Evolutionary conservation across 37 sponge, comb jelly and placozoan genomes (phyloP).

Genomic region (Axinella damicornis): DNA sequence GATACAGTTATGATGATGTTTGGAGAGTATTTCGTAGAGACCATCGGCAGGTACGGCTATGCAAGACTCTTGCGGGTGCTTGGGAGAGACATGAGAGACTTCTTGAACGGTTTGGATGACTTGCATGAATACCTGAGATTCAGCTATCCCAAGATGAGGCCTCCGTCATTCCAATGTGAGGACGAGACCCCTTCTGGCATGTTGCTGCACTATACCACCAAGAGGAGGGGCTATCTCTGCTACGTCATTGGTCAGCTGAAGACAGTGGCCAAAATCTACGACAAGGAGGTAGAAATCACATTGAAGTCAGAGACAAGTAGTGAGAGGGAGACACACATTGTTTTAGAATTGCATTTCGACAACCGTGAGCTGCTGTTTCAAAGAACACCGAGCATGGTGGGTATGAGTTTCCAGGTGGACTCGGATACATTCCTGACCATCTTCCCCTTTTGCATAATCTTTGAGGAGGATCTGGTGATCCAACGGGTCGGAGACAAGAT

Average conservation of each 20-base stretch:
- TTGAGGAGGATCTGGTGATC: conserved; percentile 43
- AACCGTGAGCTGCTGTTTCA: conserved; percentile 30
- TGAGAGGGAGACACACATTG: conserved; percentile 30
- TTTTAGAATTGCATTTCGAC: conserved; percentile 58
- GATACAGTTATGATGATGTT: conserved; percentile 59
- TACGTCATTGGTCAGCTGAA: conserved; percentile 74
- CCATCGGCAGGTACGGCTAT: conserved; percentile 70
- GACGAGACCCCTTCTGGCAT: conserved; percentile 55
- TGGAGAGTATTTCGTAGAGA: conserved; percentile 67
- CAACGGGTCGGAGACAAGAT: conserved; percentile 36
- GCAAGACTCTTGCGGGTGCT: conserved; percentile 68
- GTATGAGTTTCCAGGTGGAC: neutral
- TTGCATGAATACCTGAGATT: conserved; percentile 73
- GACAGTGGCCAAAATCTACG: conserved; percentile 57
- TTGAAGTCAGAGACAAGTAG: conserved; percentile 11
- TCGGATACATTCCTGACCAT: conserved; percentile 40
- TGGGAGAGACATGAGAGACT: conserved; percentile 69
- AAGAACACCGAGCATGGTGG: neutral
- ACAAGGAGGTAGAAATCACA: conserved; percentile 38
- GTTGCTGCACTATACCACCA: conserved; percentile 63
- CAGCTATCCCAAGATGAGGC: conserved; percentile 72
- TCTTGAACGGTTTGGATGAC: conserved; percentile 68
- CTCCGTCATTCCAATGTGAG: conserved; percentile 70
- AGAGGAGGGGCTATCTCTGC: conserved; percentile 40
- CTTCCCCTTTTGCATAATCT: conserved; percentile 76